Evolutionary conservation across 2,113 vertebrate species (phyloP), one percentile per base, ranked within the genome.

Genomic region (Dromiciops gliroides): DNA sequence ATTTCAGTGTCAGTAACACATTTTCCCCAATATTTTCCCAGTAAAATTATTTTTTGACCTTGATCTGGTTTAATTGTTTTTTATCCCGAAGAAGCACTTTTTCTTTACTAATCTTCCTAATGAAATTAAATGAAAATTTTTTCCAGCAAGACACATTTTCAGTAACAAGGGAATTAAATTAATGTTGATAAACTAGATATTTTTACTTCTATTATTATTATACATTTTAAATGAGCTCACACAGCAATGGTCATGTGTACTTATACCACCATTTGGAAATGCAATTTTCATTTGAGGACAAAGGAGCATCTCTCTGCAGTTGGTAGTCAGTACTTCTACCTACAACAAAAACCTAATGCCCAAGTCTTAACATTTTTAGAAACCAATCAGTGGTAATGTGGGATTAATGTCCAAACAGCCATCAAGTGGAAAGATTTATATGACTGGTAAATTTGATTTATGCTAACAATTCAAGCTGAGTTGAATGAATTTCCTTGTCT

Each of bases 11-110:
- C 48, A 49, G 7, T 75, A 48, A 0, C 0, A 95, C 95, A 3
- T 16, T 94, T 95, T 97, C 95, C n/a, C 89, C 0, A 2, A 83
- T 93, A 96, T 96, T 93, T 95, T 60, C 92, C 50, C 37, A 48
- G 12, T 22, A 60, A 44, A 48, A 0, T 90, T 97, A 50, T 95
- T 75, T 8, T 26, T 90, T 90, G 88, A 89, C 47, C 37, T 93
- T 93, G 31, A 47, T 94, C 51, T 95, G n/a, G 22, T 94, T 95
- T 96, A 89, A 75, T 83, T 94, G 56, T 96, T 96, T 97, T 97
- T 96, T 49, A 90, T 75, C 9, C 88, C 93, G 14, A 8, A 53
- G 3, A 96, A 92, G 96, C 75, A 48, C n/a, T 96, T 96, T 90
- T 95, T 90, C 37, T 94, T 97, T 48, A 93, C 8, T 19, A 95